Evolutionary conservation across 2,797 vertebrate species (phyloP).

Genomic region (Loriculus beryllinus): DNA sequence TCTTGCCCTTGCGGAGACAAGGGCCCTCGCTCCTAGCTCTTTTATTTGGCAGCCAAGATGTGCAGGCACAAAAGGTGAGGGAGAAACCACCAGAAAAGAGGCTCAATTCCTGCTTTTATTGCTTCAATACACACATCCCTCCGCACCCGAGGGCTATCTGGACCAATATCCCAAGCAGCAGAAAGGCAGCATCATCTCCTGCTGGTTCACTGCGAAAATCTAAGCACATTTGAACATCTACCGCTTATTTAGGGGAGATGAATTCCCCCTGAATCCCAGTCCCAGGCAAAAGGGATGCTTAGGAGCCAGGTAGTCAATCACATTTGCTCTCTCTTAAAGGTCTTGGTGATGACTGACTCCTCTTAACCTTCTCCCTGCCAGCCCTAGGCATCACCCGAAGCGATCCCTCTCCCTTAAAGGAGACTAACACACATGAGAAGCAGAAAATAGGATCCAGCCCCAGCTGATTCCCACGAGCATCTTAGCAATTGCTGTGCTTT

Average conservation of each 20-base stretch:
- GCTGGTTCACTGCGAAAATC: neutral
- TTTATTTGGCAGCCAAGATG: neutral
- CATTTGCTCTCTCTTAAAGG: neutral
- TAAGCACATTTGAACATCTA: neutral
- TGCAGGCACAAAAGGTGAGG: neutral
- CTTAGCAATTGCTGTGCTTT: neutral
- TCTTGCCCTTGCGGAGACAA: neutral
- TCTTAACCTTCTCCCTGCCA: neutral
- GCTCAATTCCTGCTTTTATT: neutral
- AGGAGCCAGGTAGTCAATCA: neutral
- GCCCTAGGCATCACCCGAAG: neutral
- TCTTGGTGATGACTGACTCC: neutral
- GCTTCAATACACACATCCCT: neutral
- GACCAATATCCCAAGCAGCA: fast-evolving
- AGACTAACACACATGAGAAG: neutral
- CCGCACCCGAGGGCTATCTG: neutral
- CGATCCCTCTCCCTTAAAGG: neutral
- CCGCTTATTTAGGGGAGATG: neutral
- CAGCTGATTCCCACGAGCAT: neutral
- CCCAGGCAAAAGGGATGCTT: neutral
- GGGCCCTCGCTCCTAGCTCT: neutral
- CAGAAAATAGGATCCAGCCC: neutral
- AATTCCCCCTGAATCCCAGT: neutral
- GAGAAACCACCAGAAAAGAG: neutral
- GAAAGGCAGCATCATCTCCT: neutral